Percentiles rank a stretch among this genome's conserved stretches.
phyloP scores from a whole-genome alignment of 2,888 invertebrate species.

The Electrophaes corylata region DNA sequence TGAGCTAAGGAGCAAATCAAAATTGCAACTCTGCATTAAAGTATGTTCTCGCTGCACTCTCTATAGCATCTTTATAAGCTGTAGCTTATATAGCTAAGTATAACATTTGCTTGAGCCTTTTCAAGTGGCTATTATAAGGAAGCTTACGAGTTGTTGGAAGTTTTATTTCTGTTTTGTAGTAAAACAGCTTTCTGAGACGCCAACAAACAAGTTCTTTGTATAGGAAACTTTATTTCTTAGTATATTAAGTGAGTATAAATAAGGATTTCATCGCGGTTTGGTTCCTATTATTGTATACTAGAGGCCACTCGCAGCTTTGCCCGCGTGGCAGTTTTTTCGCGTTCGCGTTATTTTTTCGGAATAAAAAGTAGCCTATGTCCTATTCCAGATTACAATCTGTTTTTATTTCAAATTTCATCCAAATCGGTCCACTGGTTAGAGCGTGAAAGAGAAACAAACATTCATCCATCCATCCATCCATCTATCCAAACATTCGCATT shows the following conservation, averaged over 20 bases:
- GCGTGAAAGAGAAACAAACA: too few relatives aligned
- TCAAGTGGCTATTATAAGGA: background rate
- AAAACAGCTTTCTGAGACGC: background rate
- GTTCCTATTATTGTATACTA: background rate
- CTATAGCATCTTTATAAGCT: background rate
- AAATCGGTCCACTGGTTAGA: too few relatives aligned
- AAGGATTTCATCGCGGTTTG: background rate
- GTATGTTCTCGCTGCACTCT: background rate
- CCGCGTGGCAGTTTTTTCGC: too few relatives aligned
- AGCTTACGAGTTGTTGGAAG: background rate
- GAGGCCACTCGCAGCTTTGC: too few relatives aligned
- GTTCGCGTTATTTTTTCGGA: too few relatives aligned
- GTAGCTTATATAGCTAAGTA: background rate
- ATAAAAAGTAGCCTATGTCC: too few relatives aligned
- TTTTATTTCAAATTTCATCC: too few relatives aligned
- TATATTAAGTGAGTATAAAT: background rate
- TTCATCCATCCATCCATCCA: too few relatives aligned
- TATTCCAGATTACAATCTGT: too few relatives aligned
- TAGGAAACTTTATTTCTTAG: too few relatives aligned
- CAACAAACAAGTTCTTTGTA: background rate
- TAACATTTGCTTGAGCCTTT: constrained; percentile 6
- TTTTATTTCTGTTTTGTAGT: background rate
- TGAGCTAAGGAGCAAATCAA: constrained; percentile 11
- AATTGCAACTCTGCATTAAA: constrained; percentile 11
- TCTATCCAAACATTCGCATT: too few relatives aligned